Evolutionary conservation across 2,888 invertebrate species (phyloP), one percentile per base, ranked within the genome.

Genomic region (Lacanobia wlatinum): DNA sequence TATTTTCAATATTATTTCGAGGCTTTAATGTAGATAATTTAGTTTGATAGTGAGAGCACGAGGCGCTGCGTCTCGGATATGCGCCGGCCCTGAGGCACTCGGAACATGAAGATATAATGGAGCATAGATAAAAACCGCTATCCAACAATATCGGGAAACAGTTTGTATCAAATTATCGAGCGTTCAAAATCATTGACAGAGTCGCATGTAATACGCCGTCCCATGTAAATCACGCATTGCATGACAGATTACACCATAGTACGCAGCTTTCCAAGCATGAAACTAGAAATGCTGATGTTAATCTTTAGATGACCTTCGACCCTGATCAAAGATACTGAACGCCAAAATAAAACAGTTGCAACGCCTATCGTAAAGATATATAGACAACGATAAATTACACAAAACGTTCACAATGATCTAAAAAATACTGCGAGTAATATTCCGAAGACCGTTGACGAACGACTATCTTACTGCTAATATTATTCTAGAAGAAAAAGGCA

Each of bases 361-460:
- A 59, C 21, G 16, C 53, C n/a, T 83, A 62, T 18, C 16, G 9
- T 52, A 23, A 18, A 53, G 2, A 48, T 21, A 59, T 46, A 59
- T 46, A 83, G 48, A 83, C 63, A 79, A 16, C 23, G 18, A 81
- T 63, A 59, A 63, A 62, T 28, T 48, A 55, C 46, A 53, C 23
- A 59, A 14, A 38, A 38, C 1, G n/a, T 78, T 40, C 28, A 70
- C 60, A 78, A 76, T 53, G 76, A 38, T 53, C 69, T 61, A 69
- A 23, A 58, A n/a, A 65, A 82, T 62, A 69, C 7, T 16, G 52
- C 34, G 6, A 75, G 48, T 59, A 50, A 62, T 63, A 63, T 63
- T 52, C 16, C 59, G 43, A 76, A 81, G 82, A 73, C 21, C 76
- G 23, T 76, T 82, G 70, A 61, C 53, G 43, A 67, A 62, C 38